Conservation (phyloP, 2,113 vertebrate genomes). For the Gymnobelideus leadbeateri region DNA sequence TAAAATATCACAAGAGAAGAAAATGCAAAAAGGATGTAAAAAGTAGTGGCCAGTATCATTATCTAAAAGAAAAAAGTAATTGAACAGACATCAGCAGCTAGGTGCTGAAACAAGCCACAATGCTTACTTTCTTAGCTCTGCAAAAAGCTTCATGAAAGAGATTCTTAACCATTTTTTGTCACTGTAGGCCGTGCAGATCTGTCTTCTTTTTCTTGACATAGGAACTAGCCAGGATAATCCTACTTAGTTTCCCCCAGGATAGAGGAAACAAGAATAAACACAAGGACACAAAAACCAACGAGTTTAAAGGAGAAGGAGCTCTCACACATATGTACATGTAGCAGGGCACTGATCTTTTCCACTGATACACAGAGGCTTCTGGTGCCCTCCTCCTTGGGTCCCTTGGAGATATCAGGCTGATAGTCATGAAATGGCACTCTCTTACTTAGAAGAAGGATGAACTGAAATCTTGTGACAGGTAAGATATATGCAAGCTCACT, state of each 20-base stretch:
- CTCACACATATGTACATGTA: neutral
- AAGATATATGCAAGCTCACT: neutral
- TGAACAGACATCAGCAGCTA: neutral
- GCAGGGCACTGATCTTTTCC: neutral
- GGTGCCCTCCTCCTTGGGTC: neutral
- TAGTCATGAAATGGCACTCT: neutral
- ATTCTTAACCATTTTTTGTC: neutral
- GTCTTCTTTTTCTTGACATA: neutral
- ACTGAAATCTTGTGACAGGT: neutral
- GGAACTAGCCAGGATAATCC: neutral
- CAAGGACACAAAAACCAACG: neutral
- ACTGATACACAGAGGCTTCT: neutral
- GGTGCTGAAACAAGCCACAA: neutral
- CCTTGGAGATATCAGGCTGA: neutral
- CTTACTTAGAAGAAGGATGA: neutral
- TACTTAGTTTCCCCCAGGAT: neutral
- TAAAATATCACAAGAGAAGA: neutral
- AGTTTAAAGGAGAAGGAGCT: neutral
- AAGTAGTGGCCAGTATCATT: neutral
- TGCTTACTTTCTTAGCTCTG: neutral
- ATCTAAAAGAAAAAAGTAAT: neutral
- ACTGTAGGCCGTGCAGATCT: neutral
- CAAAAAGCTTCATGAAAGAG: neutral
- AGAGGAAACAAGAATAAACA: neutral
- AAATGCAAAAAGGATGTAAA: neutral